Percentiles rank a stretch among this genome's conserved stretches.
Conservation (phyloP, 2,113 vertebrate genomes). For the Castor canadensis region DNA sequence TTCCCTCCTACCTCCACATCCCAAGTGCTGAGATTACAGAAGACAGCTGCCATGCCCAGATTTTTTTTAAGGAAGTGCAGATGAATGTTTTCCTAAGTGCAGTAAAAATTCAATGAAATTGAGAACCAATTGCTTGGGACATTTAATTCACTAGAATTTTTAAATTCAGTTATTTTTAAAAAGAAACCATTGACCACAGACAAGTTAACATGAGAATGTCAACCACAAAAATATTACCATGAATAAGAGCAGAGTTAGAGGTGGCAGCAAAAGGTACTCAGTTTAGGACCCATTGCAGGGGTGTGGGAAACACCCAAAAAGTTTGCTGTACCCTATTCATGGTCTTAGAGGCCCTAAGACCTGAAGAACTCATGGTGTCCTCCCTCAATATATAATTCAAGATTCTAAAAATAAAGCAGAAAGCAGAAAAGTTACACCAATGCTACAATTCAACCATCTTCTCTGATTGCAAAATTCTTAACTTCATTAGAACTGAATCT, state of each 20-base stretch:
- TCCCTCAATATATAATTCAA: neutral
- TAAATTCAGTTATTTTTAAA: neutral
- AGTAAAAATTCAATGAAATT: constrained; percentile 30
- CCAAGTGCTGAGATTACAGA: neutral
- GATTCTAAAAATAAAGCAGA: neutral
- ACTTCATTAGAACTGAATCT: neutral
- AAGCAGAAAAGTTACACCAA: neutral
- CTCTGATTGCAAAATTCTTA: neutral
- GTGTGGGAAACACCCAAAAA: neutral
- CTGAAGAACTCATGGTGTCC: neutral
- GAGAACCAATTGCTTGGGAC: neutral
- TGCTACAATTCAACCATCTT: neutral
- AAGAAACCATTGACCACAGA: constrained; percentile 8
- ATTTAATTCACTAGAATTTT: neutral
- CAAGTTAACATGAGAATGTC: constrained; percentile 22
- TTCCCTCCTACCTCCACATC: neutral
- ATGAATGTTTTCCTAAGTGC: neutral
- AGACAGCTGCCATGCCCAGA: no score
- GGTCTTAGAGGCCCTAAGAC: neutral
- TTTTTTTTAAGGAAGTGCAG: neutral
- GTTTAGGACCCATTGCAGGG: neutral
- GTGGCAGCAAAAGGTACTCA: neutral
- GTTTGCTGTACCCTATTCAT: neutral
- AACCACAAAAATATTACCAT: neutral
- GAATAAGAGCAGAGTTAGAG: neutral